A percentile compares a stretch with the other conserved stretches of the same genome.
phyloP scores from a whole-genome alignment of 2,888 invertebrate genomes.

The Noctua janthe region DNA sequence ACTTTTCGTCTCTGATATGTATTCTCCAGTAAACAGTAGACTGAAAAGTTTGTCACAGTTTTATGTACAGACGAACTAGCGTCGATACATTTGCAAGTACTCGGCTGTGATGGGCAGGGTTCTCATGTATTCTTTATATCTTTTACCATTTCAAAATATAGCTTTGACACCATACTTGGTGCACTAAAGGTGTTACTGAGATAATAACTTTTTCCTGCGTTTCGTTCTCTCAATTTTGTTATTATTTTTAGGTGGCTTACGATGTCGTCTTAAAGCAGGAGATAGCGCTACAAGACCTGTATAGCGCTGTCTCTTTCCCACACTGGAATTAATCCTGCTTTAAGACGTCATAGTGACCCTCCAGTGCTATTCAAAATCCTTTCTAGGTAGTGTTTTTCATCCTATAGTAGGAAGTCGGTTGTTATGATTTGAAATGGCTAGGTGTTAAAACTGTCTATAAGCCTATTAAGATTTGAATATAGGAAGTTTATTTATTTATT shows the following conservation, averaged over 20 bases:
- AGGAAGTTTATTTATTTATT: too few species aligned
- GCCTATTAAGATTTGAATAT: background rate
- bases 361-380: constrained; percentile 18
- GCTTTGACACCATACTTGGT: constrained; percentile 40
- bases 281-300: too few species aligned
- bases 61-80: constrained; percentile 70
- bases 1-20: constrained; percentile 79
- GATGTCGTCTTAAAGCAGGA: too few species aligned
- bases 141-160: constrained; percentile 53
- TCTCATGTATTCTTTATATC: constrained; percentile 38
- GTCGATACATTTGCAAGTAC: constrained; percentile 66
- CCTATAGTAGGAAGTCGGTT: background rate
- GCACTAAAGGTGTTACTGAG: constrained; percentile 38
- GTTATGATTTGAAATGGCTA: background rate
- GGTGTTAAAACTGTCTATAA: background rate
- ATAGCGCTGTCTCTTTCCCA: too few species aligned
- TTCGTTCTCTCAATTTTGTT: constrained; percentile 32
- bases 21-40: constrained; percentile 76
- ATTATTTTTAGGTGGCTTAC: constrained; percentile 25
- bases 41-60: constrained; percentile 73
- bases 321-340: too few species aligned
- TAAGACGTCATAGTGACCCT: too few species aligned
- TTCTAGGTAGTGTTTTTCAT: constrained; percentile 17
- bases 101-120: constrained; percentile 45
- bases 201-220: constrained; percentile 47